Conservation (phyloP, 1,140 invertebrate species). For the Bombus breviceps region DNA sequence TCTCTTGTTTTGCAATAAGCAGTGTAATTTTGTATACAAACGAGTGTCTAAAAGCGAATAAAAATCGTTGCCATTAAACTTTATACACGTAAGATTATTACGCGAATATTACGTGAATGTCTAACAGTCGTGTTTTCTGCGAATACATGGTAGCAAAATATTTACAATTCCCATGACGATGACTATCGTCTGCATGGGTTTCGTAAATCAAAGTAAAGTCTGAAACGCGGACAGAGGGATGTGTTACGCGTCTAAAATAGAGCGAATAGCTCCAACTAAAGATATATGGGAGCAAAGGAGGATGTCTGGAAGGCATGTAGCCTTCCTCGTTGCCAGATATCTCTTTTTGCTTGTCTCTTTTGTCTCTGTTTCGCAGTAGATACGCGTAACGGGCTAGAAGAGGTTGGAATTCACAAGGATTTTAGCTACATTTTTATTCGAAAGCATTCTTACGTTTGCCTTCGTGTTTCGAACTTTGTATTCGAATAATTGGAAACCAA, state of each 20-base stretch:
- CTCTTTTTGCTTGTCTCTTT: neutral
- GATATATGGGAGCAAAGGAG: conserved; percentile 15
- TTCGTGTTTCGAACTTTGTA: neutral
- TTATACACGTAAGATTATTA: neutral
- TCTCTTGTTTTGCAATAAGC: too few relatives aligned
- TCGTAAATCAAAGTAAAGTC: conserved; percentile 29
- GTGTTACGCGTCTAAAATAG: conserved; percentile 36
- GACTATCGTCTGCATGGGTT: neutral
- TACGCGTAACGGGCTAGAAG: conserved; percentile 1
- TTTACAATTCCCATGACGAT: neutral
- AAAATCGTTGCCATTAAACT: neutral
- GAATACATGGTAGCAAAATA: neutral
- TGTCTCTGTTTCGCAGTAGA: neutral
- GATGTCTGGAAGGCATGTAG: conserved; percentile 5
- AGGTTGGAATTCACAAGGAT: conserved; percentile 12
- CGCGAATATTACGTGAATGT: neutral
- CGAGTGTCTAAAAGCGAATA: neutral
- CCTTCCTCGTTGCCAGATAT: conserved; percentile 29
- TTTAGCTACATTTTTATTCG: conserved; percentile 28
- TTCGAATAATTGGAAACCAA: too few relatives aligned
- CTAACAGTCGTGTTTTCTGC: neutral
- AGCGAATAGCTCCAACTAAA: conserved; percentile 21
- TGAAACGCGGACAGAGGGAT: conserved; percentile 16
- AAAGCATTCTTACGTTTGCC: neutral
- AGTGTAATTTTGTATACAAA: too few relatives aligned